Base-by-base conservation (phyloP, 1,140 invertebrate species). In the Plectrocnemia conspersa region DNA sequence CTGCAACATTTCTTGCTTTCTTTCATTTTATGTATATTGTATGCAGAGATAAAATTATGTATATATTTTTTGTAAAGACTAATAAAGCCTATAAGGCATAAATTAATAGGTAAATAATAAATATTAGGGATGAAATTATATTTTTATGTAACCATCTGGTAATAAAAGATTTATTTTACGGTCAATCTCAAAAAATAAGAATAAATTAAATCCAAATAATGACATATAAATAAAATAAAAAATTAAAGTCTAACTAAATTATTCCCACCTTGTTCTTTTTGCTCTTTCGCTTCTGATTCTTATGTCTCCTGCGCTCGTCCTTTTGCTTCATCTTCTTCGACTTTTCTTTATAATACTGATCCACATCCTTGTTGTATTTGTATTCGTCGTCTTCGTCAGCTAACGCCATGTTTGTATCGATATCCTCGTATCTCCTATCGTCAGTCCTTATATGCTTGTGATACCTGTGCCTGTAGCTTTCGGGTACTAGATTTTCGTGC, bases 271-370 rank as follows among this genome's bases (percentile, higher is more conserved):
- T 19, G 29, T 47, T 36, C 45, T n/a, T n/a, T n/a, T n/a, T 59
- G n/a, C 38, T 16, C 32, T 41, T 44, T 29, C 46, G 44, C 33
- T 47, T 55, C 36, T 56, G 58, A 47, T 59, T 46, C 35, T 56
- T 59, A 21, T 59, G 58, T 18, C 58, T 55, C 9, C 49, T 42
- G 9, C 48, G 55, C 11, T 59, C 57, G 3, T 40, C 22, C 44
- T 11, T 47, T 29, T n/a, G 3, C 11, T 29, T 32, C 1, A 13
- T 47, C n/a, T 18, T 44, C 22, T 18, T 3, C 22, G 41, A 52
- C 25, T 42, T 44, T 27, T 21, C 32, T 9, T 32, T 21, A 5
- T 33, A 7, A 33, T 16, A 11, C 24, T 48, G 19, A 19, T 35
- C 36, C 36, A 19, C 24, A 48, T 36, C 46, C 22, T 35, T 11